Conservation (phyloP, 1,140 invertebrate species). For the Saccostrea echinata region DNA sequence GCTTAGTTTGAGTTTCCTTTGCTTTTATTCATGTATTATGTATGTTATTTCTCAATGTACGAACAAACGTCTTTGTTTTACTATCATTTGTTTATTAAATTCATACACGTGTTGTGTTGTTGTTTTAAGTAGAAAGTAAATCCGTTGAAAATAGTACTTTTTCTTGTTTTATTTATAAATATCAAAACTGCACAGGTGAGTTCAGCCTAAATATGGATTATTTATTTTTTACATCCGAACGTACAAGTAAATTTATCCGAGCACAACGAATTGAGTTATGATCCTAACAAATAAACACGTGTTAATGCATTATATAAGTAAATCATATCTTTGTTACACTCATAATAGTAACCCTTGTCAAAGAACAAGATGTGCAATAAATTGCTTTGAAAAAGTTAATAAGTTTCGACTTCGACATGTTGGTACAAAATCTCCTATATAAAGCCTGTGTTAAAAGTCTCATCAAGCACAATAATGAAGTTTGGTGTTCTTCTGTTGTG, state of each 20-base stretch:
- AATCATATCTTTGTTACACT: neutral
- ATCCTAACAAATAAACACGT: neutral
- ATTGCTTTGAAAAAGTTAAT: neutral
- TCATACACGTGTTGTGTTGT: too few species aligned
- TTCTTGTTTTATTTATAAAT: too few species aligned
- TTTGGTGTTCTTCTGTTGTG: neutral
- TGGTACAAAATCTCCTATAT: neutral
- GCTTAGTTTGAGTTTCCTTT: too few species aligned
- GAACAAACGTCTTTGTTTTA: too few species aligned
- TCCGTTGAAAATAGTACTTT: too few species aligned
- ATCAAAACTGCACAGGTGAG: too few species aligned
- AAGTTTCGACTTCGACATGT: neutral
- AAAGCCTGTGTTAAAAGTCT: neutral
- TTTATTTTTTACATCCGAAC: neutral
- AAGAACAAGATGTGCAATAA: neutral
- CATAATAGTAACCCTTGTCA: neutral
- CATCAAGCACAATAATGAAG: neutral
- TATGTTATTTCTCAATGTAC: too few species aligned
- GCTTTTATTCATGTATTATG: too few species aligned
- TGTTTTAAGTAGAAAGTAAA: too few species aligned
- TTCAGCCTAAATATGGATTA: neutral
- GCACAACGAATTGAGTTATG: neutral
- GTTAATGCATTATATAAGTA: neutral
- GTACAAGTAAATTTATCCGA: neutral
- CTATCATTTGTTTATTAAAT: too few species aligned